Conservation (phyloP, 2,888 invertebrate genomes). For the Caenorhabditis sulstoni region DNA sequence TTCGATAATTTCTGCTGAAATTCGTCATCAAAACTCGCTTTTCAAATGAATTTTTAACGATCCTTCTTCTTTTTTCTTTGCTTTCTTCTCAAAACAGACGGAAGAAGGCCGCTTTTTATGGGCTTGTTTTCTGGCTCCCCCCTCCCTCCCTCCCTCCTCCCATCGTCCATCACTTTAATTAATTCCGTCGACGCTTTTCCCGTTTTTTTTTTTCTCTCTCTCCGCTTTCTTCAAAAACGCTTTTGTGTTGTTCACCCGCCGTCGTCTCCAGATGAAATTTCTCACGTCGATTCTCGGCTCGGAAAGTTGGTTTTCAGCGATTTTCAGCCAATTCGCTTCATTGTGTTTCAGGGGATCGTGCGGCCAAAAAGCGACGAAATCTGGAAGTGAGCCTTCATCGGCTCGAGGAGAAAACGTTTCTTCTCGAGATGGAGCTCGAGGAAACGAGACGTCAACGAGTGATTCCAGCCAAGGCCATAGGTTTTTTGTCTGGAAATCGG, state of each 20-base stretch:
- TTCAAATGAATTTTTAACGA: conserved; percentile 33
- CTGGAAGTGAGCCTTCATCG: conserved; percentile 52
- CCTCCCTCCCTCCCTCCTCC: too few species aligned
- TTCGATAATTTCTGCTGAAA: neutral
- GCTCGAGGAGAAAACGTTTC: conserved; percentile 48
- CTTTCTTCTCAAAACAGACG: conserved; percentile 7
- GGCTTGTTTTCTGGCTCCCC: conserved; percentile 17
- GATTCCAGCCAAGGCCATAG: neutral
- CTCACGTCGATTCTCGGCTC: conserved; percentile 46
- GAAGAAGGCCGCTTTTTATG: conserved; percentile 20
- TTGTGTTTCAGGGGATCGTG: conserved; percentile 45
- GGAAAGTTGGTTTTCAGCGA: conserved; percentile 32
- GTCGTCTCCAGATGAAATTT: conserved; percentile 46
- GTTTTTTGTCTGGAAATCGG: neutral
- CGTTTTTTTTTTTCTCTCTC: neutral
- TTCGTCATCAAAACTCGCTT: conserved; percentile 30
- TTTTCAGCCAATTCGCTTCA: neutral
- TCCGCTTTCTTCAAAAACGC: conserved; percentile 1
- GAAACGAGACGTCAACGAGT: conserved; percentile 41
- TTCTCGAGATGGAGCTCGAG: conserved; percentile 57
- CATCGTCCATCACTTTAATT: conserved; percentile 51
- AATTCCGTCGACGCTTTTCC: conserved; percentile 28
- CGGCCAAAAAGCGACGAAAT: conserved; percentile 42
- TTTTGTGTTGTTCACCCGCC: neutral
- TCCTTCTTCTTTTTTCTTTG: conserved; percentile 4